Evolutionary conservation across 1,140 invertebrate genomes (phyloP).

Genomic region (Rhopalosiphum maidis): DNA sequence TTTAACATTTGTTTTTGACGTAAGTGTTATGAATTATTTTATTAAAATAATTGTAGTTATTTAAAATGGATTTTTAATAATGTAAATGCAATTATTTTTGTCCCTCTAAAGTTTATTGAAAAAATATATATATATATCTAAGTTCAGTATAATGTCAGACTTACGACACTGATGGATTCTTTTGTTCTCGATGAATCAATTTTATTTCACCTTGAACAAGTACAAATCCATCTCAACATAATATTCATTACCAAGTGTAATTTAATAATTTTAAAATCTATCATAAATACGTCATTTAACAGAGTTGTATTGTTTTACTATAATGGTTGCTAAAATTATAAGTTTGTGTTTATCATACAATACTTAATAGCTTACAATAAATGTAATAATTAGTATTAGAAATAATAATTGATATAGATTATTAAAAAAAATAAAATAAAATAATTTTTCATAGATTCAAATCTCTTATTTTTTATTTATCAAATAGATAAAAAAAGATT

Average conservation of each 20-base stretch:
- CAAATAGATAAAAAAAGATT: too few species aligned
- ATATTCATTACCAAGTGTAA: slow-evolving; percentile 10
- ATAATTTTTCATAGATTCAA: slow-evolving; percentile 1
- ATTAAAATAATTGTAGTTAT: not conserved
- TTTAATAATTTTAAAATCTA: not conserved
- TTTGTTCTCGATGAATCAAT: not conserved
- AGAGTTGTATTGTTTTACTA: not conserved
- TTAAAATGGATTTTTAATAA: not conserved
- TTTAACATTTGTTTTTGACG: not conserved
- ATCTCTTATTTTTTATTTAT: not conserved
- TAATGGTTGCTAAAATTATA: not conserved
- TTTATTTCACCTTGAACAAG: not conserved
- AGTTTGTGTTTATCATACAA: not conserved
- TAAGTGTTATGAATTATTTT: not conserved
- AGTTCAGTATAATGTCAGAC: not conserved
- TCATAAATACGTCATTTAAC: slow-evolving; percentile 12
- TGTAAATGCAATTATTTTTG: not conserved
- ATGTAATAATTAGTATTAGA: too few species aligned
- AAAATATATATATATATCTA: too few species aligned
- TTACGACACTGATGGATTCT: not conserved
- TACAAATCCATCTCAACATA: slow-evolving; percentile 10
- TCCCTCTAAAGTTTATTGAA: not conserved
- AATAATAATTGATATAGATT: not conserved
- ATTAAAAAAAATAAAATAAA: not conserved
- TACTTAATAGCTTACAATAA: not conserved